Evolutionary conservation across 2,113 vertebrate genomes (phyloP).

Genomic region (Salvator merianae): DNA sequence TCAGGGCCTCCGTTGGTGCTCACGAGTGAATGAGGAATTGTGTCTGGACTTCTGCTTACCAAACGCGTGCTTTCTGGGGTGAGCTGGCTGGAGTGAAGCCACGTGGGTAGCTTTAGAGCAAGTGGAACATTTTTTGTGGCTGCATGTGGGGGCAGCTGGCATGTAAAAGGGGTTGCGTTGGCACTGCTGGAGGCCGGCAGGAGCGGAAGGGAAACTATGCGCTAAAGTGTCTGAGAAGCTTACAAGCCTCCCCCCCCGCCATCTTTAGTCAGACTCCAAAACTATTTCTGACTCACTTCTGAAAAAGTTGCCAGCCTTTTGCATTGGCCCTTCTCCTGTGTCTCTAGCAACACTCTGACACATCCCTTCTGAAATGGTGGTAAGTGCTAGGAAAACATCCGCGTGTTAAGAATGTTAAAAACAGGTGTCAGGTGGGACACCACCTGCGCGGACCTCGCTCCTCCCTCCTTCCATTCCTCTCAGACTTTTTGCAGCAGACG

Average conservation of each 20-base stretch:
- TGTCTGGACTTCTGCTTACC: neutral
- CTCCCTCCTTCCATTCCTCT: too few species aligned
- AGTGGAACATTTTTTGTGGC: neutral
- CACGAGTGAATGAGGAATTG: neutral
- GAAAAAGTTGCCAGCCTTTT: neutral
- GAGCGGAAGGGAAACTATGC: neutral
- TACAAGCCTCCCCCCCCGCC: too few species aligned
- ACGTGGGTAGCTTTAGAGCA: neutral
- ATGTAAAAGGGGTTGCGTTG: neutral
- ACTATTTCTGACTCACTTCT: too few species aligned
- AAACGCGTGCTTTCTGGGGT: neutral
- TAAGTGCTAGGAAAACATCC: neutral
- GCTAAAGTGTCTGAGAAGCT: neutral
- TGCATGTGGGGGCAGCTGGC: neutral
- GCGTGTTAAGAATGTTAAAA: too few species aligned
- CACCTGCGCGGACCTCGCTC: too few species aligned
- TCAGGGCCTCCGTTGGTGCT: neutral
- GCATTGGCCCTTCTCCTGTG: neutral
- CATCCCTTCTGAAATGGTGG: neutral
- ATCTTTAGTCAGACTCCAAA: neutral
- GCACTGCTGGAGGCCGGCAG: neutral
- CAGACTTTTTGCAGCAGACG: too few species aligned
- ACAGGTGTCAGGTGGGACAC: too few species aligned
- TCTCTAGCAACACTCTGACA: neutral
- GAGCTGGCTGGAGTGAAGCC: neutral